Evolutionary conservation across 2,113 vertebrate genomes (phyloP), one percentile per base, ranked within the genome.

Genomic region (Seriola dumerili): DNA sequence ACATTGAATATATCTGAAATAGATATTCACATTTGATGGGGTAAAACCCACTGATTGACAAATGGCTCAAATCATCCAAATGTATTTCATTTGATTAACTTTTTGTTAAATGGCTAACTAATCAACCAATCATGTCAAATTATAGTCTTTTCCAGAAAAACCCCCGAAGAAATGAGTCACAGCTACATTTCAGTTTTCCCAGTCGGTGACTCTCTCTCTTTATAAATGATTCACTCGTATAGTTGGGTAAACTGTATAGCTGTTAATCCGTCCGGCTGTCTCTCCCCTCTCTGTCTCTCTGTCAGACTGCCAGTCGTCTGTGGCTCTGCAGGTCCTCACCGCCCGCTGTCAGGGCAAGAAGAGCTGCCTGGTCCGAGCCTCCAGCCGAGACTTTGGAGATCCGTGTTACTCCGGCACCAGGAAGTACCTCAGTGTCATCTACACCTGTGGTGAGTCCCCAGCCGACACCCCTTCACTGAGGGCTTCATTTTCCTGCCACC

Each of bases 361-460:
- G 80, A 96, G 94, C 73, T 98, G 97, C 80, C 93, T 92, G 72
- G 91, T 97, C 57, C 96, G 94, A 66, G 97, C 96, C 71, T 96
- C 96, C 82, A 94, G 94, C 21, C 94, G 94, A 86, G 96, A 97
- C 78, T 97, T 98, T 87, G 97, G 97, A 79, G 96, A 98, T 79
- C 97, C 97, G 3, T 98, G 97, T 91, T 97, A 97, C 85, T 90
- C 96, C 0, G 96, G 97, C 73, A 96, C 96, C 84, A 96, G 93
- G 91, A 98, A 98, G 90, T 96, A 97, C 91, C 97, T 98, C 76
- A 97, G 95, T 54, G 96, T 98, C 83, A 96, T 97, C 90, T 97
- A 97, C 90, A 97, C 97, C 62, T 97, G 97, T 86, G 97, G 97
- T 98, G 92, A 95, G 96, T 91, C 34, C 29, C 48, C 2, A 13